Conservation (phyloP, 1,140 invertebrate species). For the Chrysomallon squamiferum region DNA sequence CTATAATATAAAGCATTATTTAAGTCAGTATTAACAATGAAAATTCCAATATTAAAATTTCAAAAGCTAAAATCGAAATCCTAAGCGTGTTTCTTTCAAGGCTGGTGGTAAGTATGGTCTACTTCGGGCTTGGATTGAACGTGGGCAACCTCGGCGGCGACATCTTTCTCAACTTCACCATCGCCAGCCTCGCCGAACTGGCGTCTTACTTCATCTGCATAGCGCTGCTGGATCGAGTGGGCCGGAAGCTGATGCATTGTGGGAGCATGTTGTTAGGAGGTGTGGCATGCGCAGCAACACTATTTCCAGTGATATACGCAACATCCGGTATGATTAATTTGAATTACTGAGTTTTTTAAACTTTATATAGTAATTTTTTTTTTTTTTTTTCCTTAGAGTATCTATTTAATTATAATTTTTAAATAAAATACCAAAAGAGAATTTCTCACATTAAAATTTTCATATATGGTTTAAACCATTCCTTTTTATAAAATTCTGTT, state of each 20-base stretch:
- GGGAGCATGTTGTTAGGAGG: slow-evolving; percentile 38
- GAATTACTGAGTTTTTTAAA: not conserved
- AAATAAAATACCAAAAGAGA: too few species aligned
- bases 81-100: slow-evolving; percentile 52
- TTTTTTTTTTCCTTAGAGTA: not conserved
- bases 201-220: slow-evolving; percentile 73
- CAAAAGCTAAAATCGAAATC: too few species aligned
- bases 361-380: not conserved
- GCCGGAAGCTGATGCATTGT: slow-evolving; percentile 33
- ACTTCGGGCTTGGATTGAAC: slow-evolving; percentile 70
- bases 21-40: too few species aligned
- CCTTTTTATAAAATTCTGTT: too few species aligned
- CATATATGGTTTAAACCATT: too few species aligned
- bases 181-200: slow-evolving; percentile 75
- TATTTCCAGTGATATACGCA: slow-evolving; percentile 36
- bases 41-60: too few species aligned
- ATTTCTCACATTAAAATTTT: too few species aligned
- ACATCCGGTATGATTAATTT: slow-evolving; percentile 9
- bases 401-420: too few species aligned
- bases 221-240: slow-evolving; percentile 52
- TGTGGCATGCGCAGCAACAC: slow-evolving; percentile 29
- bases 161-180: slow-evolving; percentile 53
- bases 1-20: too few species aligned
- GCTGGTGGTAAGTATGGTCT: slow-evolving; percentile 72
- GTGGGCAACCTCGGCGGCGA: slow-evolving; percentile 31